Evolutionary conservation across 2,888 invertebrate genomes (phyloP).

Genomic region (Dioctria linearis): DNA sequence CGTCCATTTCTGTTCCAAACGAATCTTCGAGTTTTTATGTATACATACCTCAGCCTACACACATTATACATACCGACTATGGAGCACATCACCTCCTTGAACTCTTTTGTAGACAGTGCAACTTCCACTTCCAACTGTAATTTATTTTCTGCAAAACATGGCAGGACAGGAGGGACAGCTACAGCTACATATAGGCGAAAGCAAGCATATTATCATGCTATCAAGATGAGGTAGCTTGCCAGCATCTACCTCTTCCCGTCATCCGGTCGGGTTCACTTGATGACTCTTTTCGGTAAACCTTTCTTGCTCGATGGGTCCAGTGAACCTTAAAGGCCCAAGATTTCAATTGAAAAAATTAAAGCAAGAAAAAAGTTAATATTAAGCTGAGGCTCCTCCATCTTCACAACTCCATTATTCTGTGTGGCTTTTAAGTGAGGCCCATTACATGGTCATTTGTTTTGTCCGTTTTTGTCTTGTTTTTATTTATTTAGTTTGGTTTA

Average conservation of each 20-base stretch:
- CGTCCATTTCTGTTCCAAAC: background rate
- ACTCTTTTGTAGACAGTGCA: background rate
- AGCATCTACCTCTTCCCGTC: constrained; percentile 21
- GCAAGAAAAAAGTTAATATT: background rate
- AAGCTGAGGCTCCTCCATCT: constrained; percentile 9
- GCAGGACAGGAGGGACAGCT: background rate
- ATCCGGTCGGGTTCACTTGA: constrained; percentile 30
- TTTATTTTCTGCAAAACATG: constrained; percentile 38
- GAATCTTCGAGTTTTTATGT: background rate
- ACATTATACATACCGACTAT: no score
- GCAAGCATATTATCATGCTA: background rate
- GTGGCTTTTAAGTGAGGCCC: constrained; percentile 30
- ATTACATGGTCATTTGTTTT: constrained; percentile 33
- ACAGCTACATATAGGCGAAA: background rate
- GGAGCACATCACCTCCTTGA: background rate
- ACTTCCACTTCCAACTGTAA: constrained; percentile 21
- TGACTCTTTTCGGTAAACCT: constrained; percentile 41
- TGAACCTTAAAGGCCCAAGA: constrained; percentile 28
- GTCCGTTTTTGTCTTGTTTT: constrained; percentile 21
- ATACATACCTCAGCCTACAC: background rate
- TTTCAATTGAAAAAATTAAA: constrained; percentile 28
- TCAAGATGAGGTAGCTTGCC: constrained; percentile 10
- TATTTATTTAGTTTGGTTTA: constrained; percentile 29
- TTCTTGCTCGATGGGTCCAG: constrained; percentile 19
- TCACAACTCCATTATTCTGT: constrained; percentile 1